Base-by-base conservation (phyloP, 92 coral and sea anemone genomes). In the Chrysogorgia sp. region DNA sequence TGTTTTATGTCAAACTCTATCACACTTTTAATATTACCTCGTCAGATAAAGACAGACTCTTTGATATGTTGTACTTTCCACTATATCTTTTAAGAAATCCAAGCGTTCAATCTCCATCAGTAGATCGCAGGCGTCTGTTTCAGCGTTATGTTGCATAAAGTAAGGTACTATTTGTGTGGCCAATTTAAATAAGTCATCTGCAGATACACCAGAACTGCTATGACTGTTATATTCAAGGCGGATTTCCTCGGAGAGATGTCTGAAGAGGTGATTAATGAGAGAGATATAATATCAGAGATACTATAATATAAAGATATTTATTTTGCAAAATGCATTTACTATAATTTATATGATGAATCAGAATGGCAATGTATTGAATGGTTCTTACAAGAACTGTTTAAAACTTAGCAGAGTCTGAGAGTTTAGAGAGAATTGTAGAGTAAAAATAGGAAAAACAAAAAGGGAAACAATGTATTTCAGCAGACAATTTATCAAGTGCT, bases 71-170 rank as follows among this genome's bases (percentile, higher is more conserved):
- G 76, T 91, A 34, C 86, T 80, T 43, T 93, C 98, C 22, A 90
- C 90, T 50, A 89, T 81, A 19, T 81, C 71, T 8, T 89, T 89
- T 49, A 93, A 85, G 26, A 86, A 70, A 29, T 91, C 94, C 64
- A 93, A 67, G 9, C 82, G 82, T 53, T 93, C 98, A 30, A 93
- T 89, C 80, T 93, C 98, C 98, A 93, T 93, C 75, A 93, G 90
- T 34, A 93, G 65, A 57, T 93, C 97, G 82, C 97, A 93, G 0
- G 97, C 97, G 49, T 93, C 97, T 6, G 97, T 93, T 80, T 93
- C 97, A 1, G 97, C 97, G 86, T 93, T 93, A 76, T 93, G 97
- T 32, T 86, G 84, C 97, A 93, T 93, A 78, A 90, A 85, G 66
- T 93, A 91, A 10, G 93, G 97, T 3, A 93, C 56, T 10, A 93